Conservation (phyloP, 2,888 invertebrate species). For the Plutella xylostella region DNA sequence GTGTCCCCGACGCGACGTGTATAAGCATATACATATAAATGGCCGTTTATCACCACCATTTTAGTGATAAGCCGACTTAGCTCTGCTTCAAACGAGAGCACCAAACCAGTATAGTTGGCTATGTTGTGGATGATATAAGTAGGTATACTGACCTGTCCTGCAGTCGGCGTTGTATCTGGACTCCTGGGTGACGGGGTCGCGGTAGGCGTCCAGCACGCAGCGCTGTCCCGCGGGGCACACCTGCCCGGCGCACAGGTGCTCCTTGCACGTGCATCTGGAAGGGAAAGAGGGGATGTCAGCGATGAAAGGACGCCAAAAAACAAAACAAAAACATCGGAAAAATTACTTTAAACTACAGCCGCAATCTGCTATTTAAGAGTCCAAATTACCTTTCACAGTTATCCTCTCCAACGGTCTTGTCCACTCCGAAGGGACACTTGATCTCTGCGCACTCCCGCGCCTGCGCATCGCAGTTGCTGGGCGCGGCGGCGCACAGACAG, state of each 20-base stretch:
- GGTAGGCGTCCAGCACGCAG: conserved; percentile 75
- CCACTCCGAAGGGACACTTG: conserved; percentile 80
- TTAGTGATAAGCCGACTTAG: too few species aligned
- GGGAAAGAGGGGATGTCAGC: too few species aligned
- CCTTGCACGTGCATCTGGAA: conserved; percentile 38
- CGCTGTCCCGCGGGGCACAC: conserved; percentile 73
- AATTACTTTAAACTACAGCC: too few species aligned
- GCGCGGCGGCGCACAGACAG: conserved; percentile 55
- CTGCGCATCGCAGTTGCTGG: conserved; percentile 63
- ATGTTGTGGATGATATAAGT: too few species aligned
- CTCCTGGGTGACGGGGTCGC: conserved; percentile 34
- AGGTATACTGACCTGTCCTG: conserved; percentile 64
- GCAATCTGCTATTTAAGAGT: too few species aligned
- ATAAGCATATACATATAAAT: too few species aligned
- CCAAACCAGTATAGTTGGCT: too few species aligned
- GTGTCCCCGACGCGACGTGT: too few species aligned
- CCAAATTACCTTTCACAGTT: conserved; percentile 41
- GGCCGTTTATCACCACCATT: too few species aligned
- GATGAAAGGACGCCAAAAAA: too few species aligned
- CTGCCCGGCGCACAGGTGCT: conserved; percentile 77
- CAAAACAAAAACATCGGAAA: too few species aligned
- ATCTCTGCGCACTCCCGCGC: conserved; percentile 72
- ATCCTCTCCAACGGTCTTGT: conserved; percentile 34
- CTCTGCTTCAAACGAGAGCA: too few species aligned
- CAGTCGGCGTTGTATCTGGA: conserved; percentile 70